Base-by-base conservation (phyloP, 1,140 invertebrate genomes). In the Tetramorium simillimum region DNA sequence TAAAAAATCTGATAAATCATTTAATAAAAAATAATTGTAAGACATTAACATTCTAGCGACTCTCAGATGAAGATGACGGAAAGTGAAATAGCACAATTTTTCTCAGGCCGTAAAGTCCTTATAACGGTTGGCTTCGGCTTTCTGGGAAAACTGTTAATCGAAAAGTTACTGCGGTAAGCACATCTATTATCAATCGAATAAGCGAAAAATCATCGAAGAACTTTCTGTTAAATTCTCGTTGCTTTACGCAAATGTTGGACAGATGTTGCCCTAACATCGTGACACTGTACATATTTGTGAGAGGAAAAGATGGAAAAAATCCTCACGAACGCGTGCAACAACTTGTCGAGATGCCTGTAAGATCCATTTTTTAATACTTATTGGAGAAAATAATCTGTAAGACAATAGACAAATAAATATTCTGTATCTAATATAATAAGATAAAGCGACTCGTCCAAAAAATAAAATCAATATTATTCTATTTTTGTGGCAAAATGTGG, bases 271-370 rank as follows among this genome's bases (percentile, higher is more conserved):
- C 97, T n/a, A 95, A 96, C 18, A 85, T 98, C 1, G 95, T 94
- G 43, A 96, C 94, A 75, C 92, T 98, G 18, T 98, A 97, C 88
- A 90, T 98, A 49, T 91, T 98, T 2, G 96, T 98, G 40, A 94
- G 97, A 90, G 94, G 96, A 0, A 98, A 98, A 94, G 97, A 97
- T 88, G 97, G 96, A 40, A 97, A 97, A 90, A 95, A 95, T 40
- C 95, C 96, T 0, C 87, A 93, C 2, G 95, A 96, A 86, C 94
- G 97, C 82, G 95, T 96, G 5, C 95, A 96, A 40, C 96, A 96
- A 92, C 95, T 96, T 67, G 96, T 96, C 72, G 95, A 96, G 28
- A 95, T 96, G 90, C 78, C 92, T 43, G 96, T 97, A 92, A 96
- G 96, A 93, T 49, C 28, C 0, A 49, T 49, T 58, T 9, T 9